Base-by-base conservation (phyloP, 2,888 invertebrate species). In the Luperina testacea region DNA sequence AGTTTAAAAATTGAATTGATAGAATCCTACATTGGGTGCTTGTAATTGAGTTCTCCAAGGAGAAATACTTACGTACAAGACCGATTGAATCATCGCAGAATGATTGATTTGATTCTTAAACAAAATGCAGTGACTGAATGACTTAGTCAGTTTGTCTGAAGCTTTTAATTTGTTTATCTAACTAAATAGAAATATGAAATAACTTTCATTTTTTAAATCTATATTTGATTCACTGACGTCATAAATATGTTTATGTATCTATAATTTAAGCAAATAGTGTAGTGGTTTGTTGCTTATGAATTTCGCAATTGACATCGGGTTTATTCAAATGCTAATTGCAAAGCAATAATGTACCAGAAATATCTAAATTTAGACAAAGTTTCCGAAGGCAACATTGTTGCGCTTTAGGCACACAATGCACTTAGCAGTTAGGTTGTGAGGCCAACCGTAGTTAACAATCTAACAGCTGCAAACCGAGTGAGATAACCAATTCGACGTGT, bases 41-140 rank as follows among this genome's bases (percentile, higher is more conserved):
- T 45, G 5, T 13, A n/a, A 79, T 73, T 67, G 24, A 61, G 32
- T 61, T 53, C 1, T 48, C 11, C 20, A 53, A 70, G 24, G 45
- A 73, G 27, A 70, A 57, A 64, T 63, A 64, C 45, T 4, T 45
- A 42, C 15, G n/a, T 64, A 84, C 20, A n/a, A 77, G 82, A 85
- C 61, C 74, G 57, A 72, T 45, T 75, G 57, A 75, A 78, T 64
- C 57, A 82, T 75, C 57, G n/a, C 42, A 63, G 45, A 75, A 72
- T 81, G 72, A 85, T 78, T 78, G 77, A 84, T 81, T 72, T 67
- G 45, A 81, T 72, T 84, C n/a, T 78, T 63, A 2, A 70, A 57
- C 17, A 67, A 73, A 81, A 81, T 70, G 57, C 72, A 82, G 32
- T 81, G 72, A 78, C 82, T 72, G 67, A n/a, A 77, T 68, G 65